Evolutionary conservation across 2,113 vertebrate species (phyloP), one percentile per base, ranked within the genome.

Genomic region (Vanacampus margaritifer): DNA sequence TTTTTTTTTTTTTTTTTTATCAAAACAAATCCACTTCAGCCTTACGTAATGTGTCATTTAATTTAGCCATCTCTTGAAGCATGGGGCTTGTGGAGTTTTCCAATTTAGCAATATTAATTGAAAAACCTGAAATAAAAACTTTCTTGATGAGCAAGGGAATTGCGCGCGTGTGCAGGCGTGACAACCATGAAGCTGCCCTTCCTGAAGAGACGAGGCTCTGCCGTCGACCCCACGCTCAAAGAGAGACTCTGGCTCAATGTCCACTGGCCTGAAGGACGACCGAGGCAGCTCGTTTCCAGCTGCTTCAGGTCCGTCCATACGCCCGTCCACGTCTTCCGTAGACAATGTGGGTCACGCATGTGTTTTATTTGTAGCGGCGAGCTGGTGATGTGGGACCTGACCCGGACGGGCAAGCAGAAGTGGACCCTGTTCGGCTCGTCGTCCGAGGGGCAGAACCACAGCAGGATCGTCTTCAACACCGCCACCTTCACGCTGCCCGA

Each of bases 191-290:
- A 96, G 82, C 78, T 98, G 81, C 97, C 97, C 0, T 95, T 92
- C 61, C 86, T 95, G 6, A 99, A 97, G 86, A 94, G 93, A 39
- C 87, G 97, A 88, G 94, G 95, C 35, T 88, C 88, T 1, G 91
- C 91, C 0, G 69, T 92, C 17, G 96, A 98, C 82, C 92, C 94
- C 0, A 80, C 88, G 5, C 80, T 96, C 35, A 98, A 95, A 82
- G 97, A 99, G 76, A 92, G 97, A 21, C 92, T 98, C n/a, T 99
- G 97, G 97, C 84, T 98, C 45, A 94, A 93, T 0, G 86, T 98
- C 12, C 93, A 92, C 61, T 99, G 97, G 97, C 93, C 94, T 0
- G 80, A 73, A 54, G 89, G 90, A 45, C 91, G 59, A 0, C 67
- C 94, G 0, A 82, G 92, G 0, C 93, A 94, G 23, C 67, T 99